Evolutionary conservation across 2,888 invertebrate genomes (phyloP), one percentile per base, ranked within the genome.

Genomic region (Scaeva pyrastri): DNA sequence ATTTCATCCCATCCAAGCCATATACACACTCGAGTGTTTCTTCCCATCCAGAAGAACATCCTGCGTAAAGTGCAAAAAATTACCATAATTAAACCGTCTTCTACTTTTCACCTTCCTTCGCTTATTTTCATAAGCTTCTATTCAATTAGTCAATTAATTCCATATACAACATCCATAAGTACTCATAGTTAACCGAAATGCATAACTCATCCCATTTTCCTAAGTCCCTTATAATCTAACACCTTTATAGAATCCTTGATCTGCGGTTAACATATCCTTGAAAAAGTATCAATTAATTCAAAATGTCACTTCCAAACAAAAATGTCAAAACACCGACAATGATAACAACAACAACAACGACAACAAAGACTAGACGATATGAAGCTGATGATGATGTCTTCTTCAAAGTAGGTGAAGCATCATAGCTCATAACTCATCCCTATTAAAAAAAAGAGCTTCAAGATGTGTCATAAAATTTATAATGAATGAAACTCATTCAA

Each of bases 381-480:
- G 26, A 55, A 2, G n/a, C n/a, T 26, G 23, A 19, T 7, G 39
- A 41, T 41, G 8, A 31, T 66, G 16, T 31, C 64, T 16, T n/a
- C 31, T 31, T 7, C 56, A 56, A 56, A 56, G 31, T 52, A 52
- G 23, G 8, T 48, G 16, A 16, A 48, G 16, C 31, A 31, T 31
- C 31, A 31, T 31, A 31, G 31, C 31, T 31, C 45, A 56, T 45
- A 74, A 64, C 11, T 66, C 31, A 66, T 75, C 31, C 52, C 64
- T 75, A 48, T n/a, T 31, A 31, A 7, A 31, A 7, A 31, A 31
- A 31, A 31, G 58, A 72, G 36, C 45, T 43, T 48, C 58, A 72
- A 72, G 66, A 58, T 39, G 36, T 58, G 36, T 58, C 75, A 66
- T 48, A 68, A 56, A 72, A 48, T 60, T 48, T 45, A 60, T 60